phyloP scores from a whole-genome alignment of 1,140 invertebrate species.

The Spodoptera litura region DNA sequence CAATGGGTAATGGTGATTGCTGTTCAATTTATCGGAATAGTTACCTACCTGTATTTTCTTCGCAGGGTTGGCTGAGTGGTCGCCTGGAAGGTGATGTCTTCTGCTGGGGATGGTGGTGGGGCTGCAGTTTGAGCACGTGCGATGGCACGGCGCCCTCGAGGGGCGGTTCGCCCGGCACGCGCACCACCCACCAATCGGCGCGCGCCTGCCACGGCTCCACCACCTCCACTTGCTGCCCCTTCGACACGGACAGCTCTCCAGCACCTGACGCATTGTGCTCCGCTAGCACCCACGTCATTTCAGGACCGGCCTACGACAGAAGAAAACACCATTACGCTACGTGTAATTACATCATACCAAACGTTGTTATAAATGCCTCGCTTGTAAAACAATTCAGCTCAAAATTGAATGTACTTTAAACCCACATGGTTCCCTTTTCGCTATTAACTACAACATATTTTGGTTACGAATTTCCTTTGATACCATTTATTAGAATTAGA shows the following conservation, averaged over 20 bases:
- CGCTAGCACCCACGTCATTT: slow-evolving; percentile 95
- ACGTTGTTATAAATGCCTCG: neutral
- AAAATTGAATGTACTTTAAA: too few relatives aligned
- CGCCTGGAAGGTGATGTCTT: slow-evolving; percentile 88
- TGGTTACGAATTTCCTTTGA: too few relatives aligned
- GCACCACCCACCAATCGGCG: slow-evolving; percentile 89
- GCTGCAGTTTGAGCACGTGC: slow-evolving; percentile 92
- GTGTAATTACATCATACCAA: neutral
- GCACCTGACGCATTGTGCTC: slow-evolving; percentile 91
- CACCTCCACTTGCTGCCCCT: slow-evolving; percentile 97
- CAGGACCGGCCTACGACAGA: slow-evolving; percentile 76
- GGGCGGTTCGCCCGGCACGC: slow-evolving; percentile 87
- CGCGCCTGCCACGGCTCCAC: slow-evolving; percentile 89
- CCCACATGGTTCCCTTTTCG: too few relatives aligned
- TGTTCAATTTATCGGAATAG: neutral
- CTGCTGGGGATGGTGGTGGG: slow-evolving; percentile 85
- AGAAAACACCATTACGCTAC: neutral
- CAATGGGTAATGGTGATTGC: neutral
- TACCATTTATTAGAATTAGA: neutral
- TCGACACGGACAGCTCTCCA: slow-evolving; percentile 92
- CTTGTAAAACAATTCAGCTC: neutral
- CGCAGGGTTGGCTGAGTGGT: slow-evolving; percentile 72
- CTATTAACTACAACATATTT: too few relatives aligned
- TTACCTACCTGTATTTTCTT: slow-evolving; percentile 73
- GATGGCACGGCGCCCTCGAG: slow-evolving; percentile 94